Evolutionary conservation across 2,888 invertebrate species (phyloP).

Genomic region (Dicyrtomina minuta): DNA sequence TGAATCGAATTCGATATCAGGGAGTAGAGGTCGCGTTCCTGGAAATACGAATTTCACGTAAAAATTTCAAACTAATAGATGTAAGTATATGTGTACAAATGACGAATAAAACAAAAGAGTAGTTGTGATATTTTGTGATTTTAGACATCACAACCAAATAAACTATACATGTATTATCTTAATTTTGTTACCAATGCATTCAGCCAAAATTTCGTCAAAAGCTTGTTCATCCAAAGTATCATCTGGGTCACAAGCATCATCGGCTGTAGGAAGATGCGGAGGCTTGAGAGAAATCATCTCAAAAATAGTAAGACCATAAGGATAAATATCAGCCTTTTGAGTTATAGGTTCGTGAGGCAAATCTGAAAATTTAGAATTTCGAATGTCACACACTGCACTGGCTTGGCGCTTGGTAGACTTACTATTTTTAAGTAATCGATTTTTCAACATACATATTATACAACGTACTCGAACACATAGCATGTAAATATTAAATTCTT

Average conservation of each 20-base stretch:
- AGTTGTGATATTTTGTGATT: too few species aligned
- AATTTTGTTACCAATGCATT: constrained; percentile 37
- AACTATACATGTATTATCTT: background rate
- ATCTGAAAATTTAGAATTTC: too few species aligned
- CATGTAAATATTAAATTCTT: background rate
- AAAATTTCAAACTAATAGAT: too few species aligned
- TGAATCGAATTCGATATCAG: constrained; percentile 62
- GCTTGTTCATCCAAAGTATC: constrained; percentile 39
- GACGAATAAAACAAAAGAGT: too few species aligned
- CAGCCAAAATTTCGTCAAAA: constrained; percentile 42
- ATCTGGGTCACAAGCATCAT: constrained; percentile 18
- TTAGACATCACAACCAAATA: too few species aligned
- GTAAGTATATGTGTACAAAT: constrained; percentile 3
- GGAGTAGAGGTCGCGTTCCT: constrained; percentile 73
- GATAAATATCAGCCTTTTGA: constrained; percentile 75
- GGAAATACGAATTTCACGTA: constrained; percentile 8
- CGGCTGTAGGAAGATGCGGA: constrained; percentile 58
- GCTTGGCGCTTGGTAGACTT: background rate
- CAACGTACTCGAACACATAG: too few species aligned
- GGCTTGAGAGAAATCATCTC: constrained; percentile 75
- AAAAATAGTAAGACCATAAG: constrained; percentile 76
- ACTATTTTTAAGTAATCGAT: background rate
- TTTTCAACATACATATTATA: background rate
- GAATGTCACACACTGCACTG: too few species aligned
- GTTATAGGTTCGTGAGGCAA: constrained; percentile 61